phyloP scores from a whole-genome alignment of 2,113 vertebrate species.

The Oxyruncus cristatus region DNA sequence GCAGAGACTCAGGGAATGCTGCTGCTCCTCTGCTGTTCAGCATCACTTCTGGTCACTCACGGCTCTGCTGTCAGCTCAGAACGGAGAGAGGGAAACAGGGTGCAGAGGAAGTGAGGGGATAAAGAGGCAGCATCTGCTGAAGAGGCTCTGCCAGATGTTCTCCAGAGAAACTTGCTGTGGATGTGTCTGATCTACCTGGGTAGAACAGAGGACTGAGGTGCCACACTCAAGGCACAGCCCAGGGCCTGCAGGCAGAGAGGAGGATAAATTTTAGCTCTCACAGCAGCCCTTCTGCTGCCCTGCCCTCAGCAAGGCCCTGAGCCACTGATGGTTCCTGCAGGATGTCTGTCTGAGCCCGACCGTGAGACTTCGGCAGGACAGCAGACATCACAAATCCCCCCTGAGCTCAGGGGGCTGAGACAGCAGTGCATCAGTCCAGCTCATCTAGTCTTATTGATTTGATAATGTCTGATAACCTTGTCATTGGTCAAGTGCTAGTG shows the following conservation, averaged over 20 bases:
- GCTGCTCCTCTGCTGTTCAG: not conserved
- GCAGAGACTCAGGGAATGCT: not conserved
- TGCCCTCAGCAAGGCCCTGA: not conserved
- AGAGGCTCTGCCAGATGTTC: not conserved
- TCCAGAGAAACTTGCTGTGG: not conserved
- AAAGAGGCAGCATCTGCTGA: not conserved
- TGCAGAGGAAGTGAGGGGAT: not conserved
- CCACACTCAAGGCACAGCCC: fast-evolving
- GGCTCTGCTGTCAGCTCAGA: fast-evolving
- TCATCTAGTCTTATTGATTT: not conserved
- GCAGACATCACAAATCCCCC: not conserved
- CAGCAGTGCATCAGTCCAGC: not conserved
- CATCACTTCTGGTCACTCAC: not conserved
- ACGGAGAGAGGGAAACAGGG: not conserved
- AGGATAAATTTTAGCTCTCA: not conserved
- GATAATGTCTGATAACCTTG: not conserved
- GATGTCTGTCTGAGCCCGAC: not conserved
- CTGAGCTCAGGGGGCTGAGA: not conserved
- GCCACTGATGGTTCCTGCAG: not conserved
- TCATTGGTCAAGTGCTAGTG: not conserved
- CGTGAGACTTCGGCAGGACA: not conserved
- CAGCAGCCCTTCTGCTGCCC: not conserved
- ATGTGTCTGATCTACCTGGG: not conserved
- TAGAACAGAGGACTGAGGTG: not conserved
- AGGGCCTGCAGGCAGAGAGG: not conserved